Evolutionary conservation across 2,113 vertebrate species (phyloP), one percentile per base, ranked within the genome.

Genomic region (Oreocharis arfaki): DNA sequence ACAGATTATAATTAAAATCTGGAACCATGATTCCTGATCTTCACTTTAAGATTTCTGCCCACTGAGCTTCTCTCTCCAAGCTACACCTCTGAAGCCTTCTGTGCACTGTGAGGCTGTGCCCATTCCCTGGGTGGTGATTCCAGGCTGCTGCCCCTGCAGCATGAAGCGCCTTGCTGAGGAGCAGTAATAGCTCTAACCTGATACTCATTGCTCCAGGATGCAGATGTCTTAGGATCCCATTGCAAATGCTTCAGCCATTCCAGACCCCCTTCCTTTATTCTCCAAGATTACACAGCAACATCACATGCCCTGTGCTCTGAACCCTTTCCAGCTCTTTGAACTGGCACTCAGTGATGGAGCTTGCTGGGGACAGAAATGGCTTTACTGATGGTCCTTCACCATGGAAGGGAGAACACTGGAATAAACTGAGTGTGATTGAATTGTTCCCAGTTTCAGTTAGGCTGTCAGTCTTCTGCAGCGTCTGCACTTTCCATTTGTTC

Each of bases 401-500:
- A 1, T 13, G 17, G 50, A 46, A 89, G 26, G 74, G 35, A 78
- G 57, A 88, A 60, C 44, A 26, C 7, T 60, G 83, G 27, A 82
- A 63, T 71, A 50, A 94, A 83, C 18, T 26, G 41, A 49, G 50
- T 24, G 27, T 23, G 39, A 64, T 2, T 73, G 67, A 79, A 76
- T 17, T 73, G 79, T n/a, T 89, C 64, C 32, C 2, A 24, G 3
- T 59, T 84, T 86, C 73, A 74, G 42, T 46, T 33, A 84, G 42
- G 52, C 53, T 71, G 65, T 32, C 57, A 91, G 61, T 49, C 57
- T 85, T 73, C 44, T 0, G 26, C 42, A 53, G 19, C 19, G 39
- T 75, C 52, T 76, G 27, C 37, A 19, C 41, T 83, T 90, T 24
- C 63, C 35, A 68, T 84, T 79, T 95, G 42, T 65, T 93, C 59